Base-by-base conservation (phyloP, 1,140 invertebrate species). In the Drosophila novamexicana region DNA sequence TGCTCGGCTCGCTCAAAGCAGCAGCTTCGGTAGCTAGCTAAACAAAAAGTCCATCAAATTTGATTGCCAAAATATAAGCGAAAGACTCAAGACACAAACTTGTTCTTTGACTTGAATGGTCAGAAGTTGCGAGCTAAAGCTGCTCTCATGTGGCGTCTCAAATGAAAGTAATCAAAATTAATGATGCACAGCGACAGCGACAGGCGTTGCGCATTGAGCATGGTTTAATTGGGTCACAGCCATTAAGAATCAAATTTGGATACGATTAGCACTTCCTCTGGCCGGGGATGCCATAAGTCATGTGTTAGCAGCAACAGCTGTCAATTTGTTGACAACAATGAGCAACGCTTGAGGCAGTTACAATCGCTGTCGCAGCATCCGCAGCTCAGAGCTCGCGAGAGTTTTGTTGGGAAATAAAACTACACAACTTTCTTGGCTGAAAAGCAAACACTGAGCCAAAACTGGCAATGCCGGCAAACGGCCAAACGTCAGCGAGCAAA, bases 161-260 rank as follows among this genome's bases (percentile, higher is more conserved):
- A 88, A 88, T 89, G 84, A 88, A 88, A 88, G 84, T 89, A 88
- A 88, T 88, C 85, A 88, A 89, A 89, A 75, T 75, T 88, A 89
- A 84, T 84, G 84, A 88, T 66, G 57, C 36, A 10, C 6, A 36
- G 32, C 45, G 37, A 32, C 49, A 36, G n/a, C 52, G 71, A 58
- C 62, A 89, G 77, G 74, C 83, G 75, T 75, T 66, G 67, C 67
- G 54, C 36, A 37, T 57, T 52, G 79, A 57, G 56, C 68, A 36
- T 70, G 37, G 52, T 73, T 89, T 81, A 89, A 89, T 89, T 89
- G 77, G 84, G 84, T 89, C 84, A 89, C 40, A 70, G 71, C 68
- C 85, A 89, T 89, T 89, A 89, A 89, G 75, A 78, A 75, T 69
- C 67, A 90, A 91, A 90, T 83, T 90, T 83, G 74, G 76, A 91